phyloP scores from a whole-genome alignment of 2,113 vertebrate species.

The Oryzias curvinotus region DNA sequence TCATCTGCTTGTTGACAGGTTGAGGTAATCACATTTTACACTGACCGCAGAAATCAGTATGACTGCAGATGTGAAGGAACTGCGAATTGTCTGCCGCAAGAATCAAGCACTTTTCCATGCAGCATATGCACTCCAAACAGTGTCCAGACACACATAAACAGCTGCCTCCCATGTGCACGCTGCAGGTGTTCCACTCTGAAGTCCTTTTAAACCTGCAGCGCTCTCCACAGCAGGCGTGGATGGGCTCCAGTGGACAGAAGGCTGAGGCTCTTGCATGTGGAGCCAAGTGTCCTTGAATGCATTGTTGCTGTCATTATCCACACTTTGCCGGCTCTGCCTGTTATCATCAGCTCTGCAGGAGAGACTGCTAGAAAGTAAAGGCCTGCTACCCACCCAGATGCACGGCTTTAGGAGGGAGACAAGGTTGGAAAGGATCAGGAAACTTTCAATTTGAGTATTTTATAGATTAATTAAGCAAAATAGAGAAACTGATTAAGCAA shows the following conservation, averaged over 20 bases:
- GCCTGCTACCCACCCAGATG: constrained; percentile 16
- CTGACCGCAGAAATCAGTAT: constrained; percentile 10
- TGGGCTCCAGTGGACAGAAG: constrained; percentile 28
- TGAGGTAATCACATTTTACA: constrained; percentile 21
- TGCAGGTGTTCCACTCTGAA: constrained; percentile 62
- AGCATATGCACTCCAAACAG: constrained; percentile 25
- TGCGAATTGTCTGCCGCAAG: not conserved
- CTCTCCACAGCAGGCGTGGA: constrained; percentile 40
- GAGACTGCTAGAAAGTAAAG: constrained; percentile 24
- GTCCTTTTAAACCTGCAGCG: constrained; percentile 52
- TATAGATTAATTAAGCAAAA: too few species aligned
- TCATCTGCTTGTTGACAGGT: constrained; percentile 14
- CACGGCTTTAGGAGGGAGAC: constrained; percentile 16
- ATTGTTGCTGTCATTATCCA: constrained; percentile 49
- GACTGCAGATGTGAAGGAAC: constrained; percentile 10
- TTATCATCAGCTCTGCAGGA: constrained; percentile 51
- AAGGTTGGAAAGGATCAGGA: constrained; percentile 14
- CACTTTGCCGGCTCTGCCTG: constrained; percentile 48
- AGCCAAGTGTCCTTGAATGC: constrained; percentile 58
- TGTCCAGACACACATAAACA: constrained; percentile 45
- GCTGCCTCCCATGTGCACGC: constrained; percentile 53
- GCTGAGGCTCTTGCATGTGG: constrained; percentile 42
- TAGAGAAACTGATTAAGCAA: not conserved
- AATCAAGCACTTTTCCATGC: constrained; percentile 9
- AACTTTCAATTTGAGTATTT: not conserved